Percentiles rank a stretch among this genome's conserved stretches.
Conservation (phyloP, 2,113 vertebrate species). For the Octodon degus region DNA sequence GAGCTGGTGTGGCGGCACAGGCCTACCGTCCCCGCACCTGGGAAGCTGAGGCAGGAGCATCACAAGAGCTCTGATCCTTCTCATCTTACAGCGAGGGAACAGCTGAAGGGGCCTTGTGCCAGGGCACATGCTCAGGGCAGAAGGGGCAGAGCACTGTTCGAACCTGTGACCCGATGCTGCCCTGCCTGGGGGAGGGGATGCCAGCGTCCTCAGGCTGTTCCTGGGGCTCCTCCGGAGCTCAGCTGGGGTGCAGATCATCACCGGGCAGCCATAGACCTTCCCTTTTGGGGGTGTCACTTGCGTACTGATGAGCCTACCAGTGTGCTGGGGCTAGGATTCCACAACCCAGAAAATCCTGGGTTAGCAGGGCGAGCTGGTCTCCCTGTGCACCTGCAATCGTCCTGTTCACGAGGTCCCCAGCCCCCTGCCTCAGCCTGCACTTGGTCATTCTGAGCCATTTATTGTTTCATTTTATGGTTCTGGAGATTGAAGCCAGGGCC, state of each 20-base stretch:
- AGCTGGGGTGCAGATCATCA: not conserved
- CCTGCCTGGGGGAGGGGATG: not conserved
- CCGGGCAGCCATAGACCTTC: rapidly evolving
- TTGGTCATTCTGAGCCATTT: not conserved
- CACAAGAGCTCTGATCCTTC: not conserved
- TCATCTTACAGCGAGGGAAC: not conserved
- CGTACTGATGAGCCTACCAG: rapidly evolving
- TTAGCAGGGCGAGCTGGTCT: not conserved
- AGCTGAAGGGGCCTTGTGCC: not conserved
- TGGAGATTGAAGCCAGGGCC: not conserved
- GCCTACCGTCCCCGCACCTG: not conserved
- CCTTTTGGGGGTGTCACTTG: rapidly evolving
- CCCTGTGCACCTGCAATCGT: not conserved
- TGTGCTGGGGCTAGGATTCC: not conserved
- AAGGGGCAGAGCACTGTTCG: not conserved
- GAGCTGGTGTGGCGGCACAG: not conserved
- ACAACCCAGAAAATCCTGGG: not conserved
- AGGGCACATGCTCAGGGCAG: not conserved
- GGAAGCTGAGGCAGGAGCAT: not conserved
- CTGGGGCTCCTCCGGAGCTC: not conserved
- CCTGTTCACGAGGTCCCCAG: not conserved
- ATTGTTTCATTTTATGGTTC: not conserved
- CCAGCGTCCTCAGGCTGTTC: not conserved
- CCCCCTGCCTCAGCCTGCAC: not conserved
- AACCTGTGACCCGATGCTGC: not conserved